These are phyloP conservation scores for Incurvaria masculella DNA, from an alignment of 2,888 invertebrate species.

Conservation along the genomic window DNA sequence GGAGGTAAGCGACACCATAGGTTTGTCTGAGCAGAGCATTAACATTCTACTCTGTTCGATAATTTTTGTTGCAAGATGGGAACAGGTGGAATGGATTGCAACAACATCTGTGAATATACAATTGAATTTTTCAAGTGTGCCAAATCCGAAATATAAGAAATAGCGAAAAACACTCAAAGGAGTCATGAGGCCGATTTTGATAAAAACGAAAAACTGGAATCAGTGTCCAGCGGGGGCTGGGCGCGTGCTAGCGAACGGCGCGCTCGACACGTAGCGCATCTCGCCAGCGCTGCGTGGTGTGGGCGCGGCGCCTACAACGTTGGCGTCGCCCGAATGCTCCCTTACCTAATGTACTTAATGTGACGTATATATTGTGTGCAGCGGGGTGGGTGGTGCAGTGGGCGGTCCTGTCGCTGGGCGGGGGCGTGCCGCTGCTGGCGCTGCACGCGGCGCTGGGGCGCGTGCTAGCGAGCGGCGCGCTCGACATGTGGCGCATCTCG, in stretches of 20 bases:
- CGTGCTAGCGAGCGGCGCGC: conserved; percentile 77
- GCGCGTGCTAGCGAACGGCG: conserved; percentile 78
- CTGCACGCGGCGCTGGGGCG: conserved; percentile 84
- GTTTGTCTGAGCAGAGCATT: not conserved
- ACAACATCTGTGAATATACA: no score
- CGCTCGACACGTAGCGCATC: conserved; percentile 91
- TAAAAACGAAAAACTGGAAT: no score
- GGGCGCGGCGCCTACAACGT: conserved; percentile 77
- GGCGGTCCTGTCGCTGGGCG: conserved; percentile 72
- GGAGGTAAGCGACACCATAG: conserved; percentile 64
- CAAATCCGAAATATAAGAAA: no score
- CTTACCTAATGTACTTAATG: no score
- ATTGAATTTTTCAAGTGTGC: not conserved
- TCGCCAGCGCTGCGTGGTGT: conserved; percentile 91
- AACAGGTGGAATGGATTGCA: no score
- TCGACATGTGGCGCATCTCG: conserved; percentile 92
- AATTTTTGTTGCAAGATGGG: no score
- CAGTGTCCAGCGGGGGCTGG: no score
- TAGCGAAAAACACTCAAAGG: no score
- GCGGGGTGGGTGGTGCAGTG: conserved; percentile 88
- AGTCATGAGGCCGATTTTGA: no score
- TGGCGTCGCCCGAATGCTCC: no score
- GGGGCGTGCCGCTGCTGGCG: conserved; percentile 82
- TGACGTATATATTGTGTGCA: no score
- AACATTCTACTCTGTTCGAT: no score